Evolutionary conservation across 35 echinoderm and acorn worm genomes (phyloP), one percentile per base, ranked within the genome.

Genomic region (Amphiura filiformis): DNA sequence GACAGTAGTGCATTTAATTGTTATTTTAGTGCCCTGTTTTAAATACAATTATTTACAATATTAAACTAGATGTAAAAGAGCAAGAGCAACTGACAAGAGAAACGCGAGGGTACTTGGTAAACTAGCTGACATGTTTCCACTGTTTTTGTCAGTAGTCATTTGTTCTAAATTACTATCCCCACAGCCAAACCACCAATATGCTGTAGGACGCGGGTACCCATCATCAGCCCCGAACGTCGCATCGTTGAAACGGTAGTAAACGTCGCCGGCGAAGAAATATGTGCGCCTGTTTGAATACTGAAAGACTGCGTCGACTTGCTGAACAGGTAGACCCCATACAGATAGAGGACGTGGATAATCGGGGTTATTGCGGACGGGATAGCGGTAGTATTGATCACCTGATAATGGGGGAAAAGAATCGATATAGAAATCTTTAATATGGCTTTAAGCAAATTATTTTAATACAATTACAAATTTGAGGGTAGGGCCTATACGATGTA

Each of bases 331-430:
- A 36, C 86, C 87, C 95, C 95, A 97, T n/a, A 94, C 83, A 39
- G 88, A 91, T 3, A 97, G 78, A 0, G 91, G 86, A 36, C 86
- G 78, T 22, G 95, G 95, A 42, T 97, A 97, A 13, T 89, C 92
- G 0, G 26, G 1, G 75, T 97, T 92, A 86, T 4, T 37, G 12
- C 7, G 32, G 12, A 18, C 56, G 11, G 77, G 42, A 22, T 57
- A 78, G 34, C 95, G 88, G 56, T 94, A 97, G 37, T 94, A 97
- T 39, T 97, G 57, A 35, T 86, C 39, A 70, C 90, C 94, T 96
- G 79, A n/a, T n/a, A n/a, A n/a, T n/a, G n/a, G n/a, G n/a, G n/a
- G n/a, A n/a, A n/a, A n/a, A n/a, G n/a, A n/a, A n/a, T n/a, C n/a
- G n/a, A n/a, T n/a, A n/a, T n/a, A n/a, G n/a, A n/a, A n/a, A n/a